Evolutionary conservation across 2,888 invertebrate genomes (phyloP).

Genomic region (Eupithecia subumbrata): DNA sequence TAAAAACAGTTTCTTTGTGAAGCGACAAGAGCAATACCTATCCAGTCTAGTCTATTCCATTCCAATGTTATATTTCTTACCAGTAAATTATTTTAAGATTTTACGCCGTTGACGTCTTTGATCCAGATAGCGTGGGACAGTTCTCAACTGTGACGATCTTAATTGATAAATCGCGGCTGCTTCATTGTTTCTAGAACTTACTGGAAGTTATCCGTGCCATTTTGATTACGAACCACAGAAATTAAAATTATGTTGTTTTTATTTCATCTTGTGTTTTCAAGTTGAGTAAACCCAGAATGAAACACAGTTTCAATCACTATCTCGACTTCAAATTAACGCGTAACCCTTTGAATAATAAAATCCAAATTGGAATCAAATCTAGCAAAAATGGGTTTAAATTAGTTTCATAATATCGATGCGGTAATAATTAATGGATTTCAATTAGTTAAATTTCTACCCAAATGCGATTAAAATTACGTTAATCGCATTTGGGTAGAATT

Average conservation of each 20-base stretch:
- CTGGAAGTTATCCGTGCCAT: not conserved
- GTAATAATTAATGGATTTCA: not conserved
- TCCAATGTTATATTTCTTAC: not conserved
- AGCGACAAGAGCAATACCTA: not conserved
- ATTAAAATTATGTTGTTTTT: not conserved
- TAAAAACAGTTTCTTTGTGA: no score
- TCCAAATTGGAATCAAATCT: no score
- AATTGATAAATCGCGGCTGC: not conserved
- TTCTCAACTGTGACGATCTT: constrained; percentile 1
- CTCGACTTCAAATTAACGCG: not conserved
- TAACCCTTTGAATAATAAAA: no score
- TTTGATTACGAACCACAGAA: not conserved
- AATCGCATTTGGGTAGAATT: no score
- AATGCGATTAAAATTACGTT: no score
- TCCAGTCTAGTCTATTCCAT: no score
- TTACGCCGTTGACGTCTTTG: constrained; percentile 3
- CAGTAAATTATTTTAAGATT: constrained; percentile 5
- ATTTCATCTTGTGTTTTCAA: not conserved
- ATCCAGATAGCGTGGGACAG: constrained; percentile 4
- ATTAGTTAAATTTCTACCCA: not conserved
- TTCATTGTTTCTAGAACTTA: constrained; percentile 9
- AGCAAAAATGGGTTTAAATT: no score
- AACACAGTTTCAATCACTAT: not conserved
- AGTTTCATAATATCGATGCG: no score
- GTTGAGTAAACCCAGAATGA: not conserved